Evolutionary conservation across 1,140 invertebrate species (phyloP), one percentile per base, ranked within the genome.

Genomic region (Drosophila bifasciata): DNA sequence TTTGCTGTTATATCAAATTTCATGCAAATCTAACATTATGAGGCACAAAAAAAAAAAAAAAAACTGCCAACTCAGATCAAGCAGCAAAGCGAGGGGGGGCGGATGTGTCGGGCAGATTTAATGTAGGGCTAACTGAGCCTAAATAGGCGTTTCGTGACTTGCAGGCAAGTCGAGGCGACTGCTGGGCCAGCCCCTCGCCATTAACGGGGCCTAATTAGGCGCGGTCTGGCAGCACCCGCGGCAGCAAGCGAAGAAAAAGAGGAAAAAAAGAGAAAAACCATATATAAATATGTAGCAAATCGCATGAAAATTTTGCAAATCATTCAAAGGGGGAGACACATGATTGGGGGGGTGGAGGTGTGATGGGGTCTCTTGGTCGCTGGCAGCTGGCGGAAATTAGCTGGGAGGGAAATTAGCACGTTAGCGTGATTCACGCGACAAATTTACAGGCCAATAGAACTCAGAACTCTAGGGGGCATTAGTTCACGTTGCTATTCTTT

Each of bases 391-490:
- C 41, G 39, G 60, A 74, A 74, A 85, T 70, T 66, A 62, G 79
- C 48, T 76, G 46, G 45, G 44, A 25, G 51, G 74, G 52, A 86
- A 75, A 85, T 81, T 59, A 77, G 81, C 81, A 86, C 81, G 81
- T 85, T 85, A 68, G 81, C 81, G 81, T 85, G 81, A 85, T 85
- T 85, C 81, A 85, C 81, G 81, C 81, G 81, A 85, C 81, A 85
- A 40, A 71, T 76, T 71, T 68, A 75, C 52, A 55, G 58, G 52
- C 39, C 23, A 41, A 39, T 15, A 62, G 39, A 43, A 66, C 16
- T 45, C n/a, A n/a, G 25, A 25, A 53, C 9, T 25, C 28, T 1
- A 6, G 41, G 41, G 32, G 21, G 17, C 25, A 11, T 17, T 6
- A 3, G 1, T 16, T 32, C 19, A 1, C 43, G 7, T 17, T 28